Evolutionary conservation across 1,140 invertebrate genomes (phyloP).

Genomic region (Luehdorfia chinensis): DNA sequence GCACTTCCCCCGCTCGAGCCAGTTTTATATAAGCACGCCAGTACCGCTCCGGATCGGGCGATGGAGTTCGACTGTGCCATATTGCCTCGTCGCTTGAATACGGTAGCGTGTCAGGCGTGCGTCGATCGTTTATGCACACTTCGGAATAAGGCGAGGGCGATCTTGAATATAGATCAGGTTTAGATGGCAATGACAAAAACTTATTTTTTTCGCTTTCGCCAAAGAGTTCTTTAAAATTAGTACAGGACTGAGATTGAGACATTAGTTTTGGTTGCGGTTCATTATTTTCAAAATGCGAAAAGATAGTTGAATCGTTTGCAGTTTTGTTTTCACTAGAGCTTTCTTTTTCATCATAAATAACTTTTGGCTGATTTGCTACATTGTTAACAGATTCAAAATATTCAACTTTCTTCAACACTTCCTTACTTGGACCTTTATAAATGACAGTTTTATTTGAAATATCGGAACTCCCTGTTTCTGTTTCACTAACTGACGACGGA

Average conservation of each 20-base stretch:
- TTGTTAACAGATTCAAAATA: constrained; percentile 84
- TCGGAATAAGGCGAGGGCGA: constrained; percentile 64
- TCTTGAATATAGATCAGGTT: constrained; percentile 57
- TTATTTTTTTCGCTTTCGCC: constrained; percentile 81
- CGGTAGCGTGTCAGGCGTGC: constrained; percentile 66
- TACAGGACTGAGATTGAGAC: constrained; percentile 82
- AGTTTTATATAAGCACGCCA: constrained; percentile 83
- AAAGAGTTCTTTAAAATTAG: constrained; percentile 87
- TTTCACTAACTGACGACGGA: constrained; percentile 77
- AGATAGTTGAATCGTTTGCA: constrained; percentile 23
- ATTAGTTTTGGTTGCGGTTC: constrained; percentile 44
- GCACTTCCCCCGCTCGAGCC: constrained; percentile 86
- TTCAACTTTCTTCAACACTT: constrained; percentile 85
- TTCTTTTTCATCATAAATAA: constrained; percentile 76
- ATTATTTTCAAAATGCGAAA: constrained; percentile 12
- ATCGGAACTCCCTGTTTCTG: constrained; percentile 84
- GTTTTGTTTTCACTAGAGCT: constrained; percentile 70
- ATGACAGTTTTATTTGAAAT: constrained; percentile 83
- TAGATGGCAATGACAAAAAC: constrained; percentile 61
- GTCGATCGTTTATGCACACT: constrained; percentile 52
- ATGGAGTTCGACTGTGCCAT: constrained; percentile 81
- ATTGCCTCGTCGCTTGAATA: constrained; percentile 82
- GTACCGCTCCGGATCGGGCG: constrained; percentile 82
- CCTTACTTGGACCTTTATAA: constrained; percentile 74
- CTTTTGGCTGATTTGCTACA: constrained; percentile 28